These are phyloP conservation scores for Mystacides longicornis DNA, from an alignment of 2,888 invertebrate genomes.

Conservation along the genomic window DNA sequence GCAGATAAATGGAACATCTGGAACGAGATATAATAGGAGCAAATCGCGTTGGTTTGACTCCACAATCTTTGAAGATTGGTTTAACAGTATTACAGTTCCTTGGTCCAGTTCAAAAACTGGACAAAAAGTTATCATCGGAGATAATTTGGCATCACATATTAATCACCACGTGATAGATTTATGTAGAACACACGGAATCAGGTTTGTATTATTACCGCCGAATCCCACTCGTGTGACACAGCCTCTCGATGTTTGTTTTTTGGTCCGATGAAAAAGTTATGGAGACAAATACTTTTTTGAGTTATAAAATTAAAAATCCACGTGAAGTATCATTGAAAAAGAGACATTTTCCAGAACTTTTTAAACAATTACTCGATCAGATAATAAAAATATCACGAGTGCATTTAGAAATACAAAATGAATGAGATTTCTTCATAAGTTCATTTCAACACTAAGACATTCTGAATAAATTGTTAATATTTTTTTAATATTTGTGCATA, in stretches of 20 bases:
- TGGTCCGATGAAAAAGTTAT: background rate
- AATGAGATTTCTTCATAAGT: too few relatives aligned
- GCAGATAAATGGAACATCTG: background rate
- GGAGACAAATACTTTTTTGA: slow-evolving; percentile 1
- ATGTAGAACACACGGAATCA: background rate
- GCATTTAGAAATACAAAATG: background rate
- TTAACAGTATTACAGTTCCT: background rate
- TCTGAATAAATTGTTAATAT: too few relatives aligned
- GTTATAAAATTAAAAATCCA: slow-evolving; percentile 3
- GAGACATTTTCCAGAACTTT: background rate
- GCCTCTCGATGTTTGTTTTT: background rate
- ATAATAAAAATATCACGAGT: background rate
- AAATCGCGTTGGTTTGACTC: slow-evolving; percentile 3
- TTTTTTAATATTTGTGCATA: too few relatives aligned
- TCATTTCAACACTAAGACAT: too few relatives aligned
- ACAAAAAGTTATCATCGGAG: background rate
- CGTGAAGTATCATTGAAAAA: background rate
- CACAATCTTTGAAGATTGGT: background rate
- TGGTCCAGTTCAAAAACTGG: background rate
- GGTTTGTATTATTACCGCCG: slow-evolving; percentile 3
- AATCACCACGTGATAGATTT: background rate
- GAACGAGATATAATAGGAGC: slow-evolving; percentile 1
- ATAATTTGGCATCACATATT: background rate
- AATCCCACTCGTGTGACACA: slow-evolving; percentile 3
- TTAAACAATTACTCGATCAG: background rate